These are phyloP conservation scores for Fukomys damarensis DNA, from an alignment of 2,113 vertebrate species.

Conservation along the genomic window DNA sequence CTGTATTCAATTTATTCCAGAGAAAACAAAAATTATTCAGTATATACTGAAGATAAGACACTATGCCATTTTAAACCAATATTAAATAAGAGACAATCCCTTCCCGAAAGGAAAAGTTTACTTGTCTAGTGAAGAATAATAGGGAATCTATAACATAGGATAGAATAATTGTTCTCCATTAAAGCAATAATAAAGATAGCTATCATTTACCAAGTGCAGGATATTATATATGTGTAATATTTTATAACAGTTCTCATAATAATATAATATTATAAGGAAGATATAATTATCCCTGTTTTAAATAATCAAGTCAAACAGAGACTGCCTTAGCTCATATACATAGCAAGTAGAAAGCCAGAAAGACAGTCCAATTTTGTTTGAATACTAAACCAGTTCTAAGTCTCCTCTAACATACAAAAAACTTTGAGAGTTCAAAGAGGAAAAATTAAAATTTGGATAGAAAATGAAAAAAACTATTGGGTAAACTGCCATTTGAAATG, in stretches of 20 bases:
- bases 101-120: background rate
- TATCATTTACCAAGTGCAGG: background rate
- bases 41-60: background rate
- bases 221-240: background rate
- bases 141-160: background rate
- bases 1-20: background rate
- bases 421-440: background rate
- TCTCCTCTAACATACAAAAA: background rate
- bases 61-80: background rate
- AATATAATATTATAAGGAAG: background rate
- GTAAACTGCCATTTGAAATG: background rate
- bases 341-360: background rate
- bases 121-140: background rate
- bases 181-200: background rate
- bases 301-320: background rate
- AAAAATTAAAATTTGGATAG: constrained; percentile 28
- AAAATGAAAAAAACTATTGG: background rate
- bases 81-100: background rate
- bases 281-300: background rate
- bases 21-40: background rate
- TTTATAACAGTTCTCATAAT: background rate
- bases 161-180: background rate
- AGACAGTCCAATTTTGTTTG: background rate
- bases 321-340: background rate
- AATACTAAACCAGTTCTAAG: background rate